Evolutionary conservation across 2,113 vertebrate genomes (phyloP).

Genomic region (Colistium nudipinnis): DNA sequence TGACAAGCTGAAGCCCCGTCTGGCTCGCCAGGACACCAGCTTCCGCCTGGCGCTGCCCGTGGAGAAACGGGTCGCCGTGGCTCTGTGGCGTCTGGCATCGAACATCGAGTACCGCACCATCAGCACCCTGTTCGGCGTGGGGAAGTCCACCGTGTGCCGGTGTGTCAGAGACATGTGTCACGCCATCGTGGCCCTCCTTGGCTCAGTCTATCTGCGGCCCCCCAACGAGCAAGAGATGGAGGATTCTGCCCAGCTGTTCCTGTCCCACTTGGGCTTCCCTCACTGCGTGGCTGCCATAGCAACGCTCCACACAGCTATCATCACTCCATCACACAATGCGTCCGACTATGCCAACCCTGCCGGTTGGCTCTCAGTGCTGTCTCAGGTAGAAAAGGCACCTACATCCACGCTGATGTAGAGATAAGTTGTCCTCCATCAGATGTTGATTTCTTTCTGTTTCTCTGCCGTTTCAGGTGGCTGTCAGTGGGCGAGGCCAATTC

Average conservation of each 20-base stretch:
- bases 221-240: slow-evolving; percentile 75
- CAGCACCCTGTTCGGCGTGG: slow-evolving; percentile 80
- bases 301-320: slow-evolving; percentile 83
- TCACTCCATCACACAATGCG: slow-evolving; percentile 78
- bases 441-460: slow-evolving; percentile 1
- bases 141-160: slow-evolving; percentile 81
- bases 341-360: slow-evolving; percentile 81
- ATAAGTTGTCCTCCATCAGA: background rate
- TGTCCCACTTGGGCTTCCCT: slow-evolving; percentile 77
- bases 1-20: slow-evolving; percentile 77
- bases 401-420: background rate
- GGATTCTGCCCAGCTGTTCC: slow-evolving; percentile 71
- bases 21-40: slow-evolving; percentile 82
- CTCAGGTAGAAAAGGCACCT: slow-evolving; percentile 59
- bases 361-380: slow-evolving; percentile 82
- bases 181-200: slow-evolving; percentile 80
- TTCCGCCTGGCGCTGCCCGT: slow-evolving; percentile 81
- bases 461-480: slow-evolving; percentile 72
- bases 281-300: slow-evolving; percentile 80
- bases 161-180: slow-evolving; percentile 84
- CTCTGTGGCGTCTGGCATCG: slow-evolving; percentile 83
- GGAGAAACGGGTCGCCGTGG: slow-evolving; percentile 83
- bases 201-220: slow-evolving; percentile 72
- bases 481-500: slow-evolving; percentile 78
- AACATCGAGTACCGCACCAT: slow-evolving; percentile 84